phyloP scores from a whole-genome alignment of 2,888 invertebrate genomes.

The Euzetes globulus region DNA sequence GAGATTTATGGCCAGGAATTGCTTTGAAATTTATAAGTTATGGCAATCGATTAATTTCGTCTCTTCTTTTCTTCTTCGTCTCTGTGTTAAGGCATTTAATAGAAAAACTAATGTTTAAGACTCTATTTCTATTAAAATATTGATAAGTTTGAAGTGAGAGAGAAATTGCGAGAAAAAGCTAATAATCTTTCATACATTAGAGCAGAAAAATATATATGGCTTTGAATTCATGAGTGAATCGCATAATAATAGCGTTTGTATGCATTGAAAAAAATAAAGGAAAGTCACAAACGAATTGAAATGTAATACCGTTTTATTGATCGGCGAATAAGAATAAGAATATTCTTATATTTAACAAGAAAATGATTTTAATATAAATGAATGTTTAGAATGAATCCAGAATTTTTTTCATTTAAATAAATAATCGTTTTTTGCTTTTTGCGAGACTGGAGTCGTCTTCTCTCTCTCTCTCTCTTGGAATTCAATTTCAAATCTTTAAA shows the following conservation, averaged over 20 bases:
- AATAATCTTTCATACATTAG: neutral
- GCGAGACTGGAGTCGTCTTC: too few species aligned
- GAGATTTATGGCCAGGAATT: slow-evolving; percentile 8
- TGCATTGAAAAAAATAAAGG: neutral
- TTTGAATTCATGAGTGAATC: neutral
- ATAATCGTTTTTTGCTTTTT: neutral
- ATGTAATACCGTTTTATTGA: neutral
- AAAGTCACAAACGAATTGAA: neutral
- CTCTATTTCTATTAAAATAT: slow-evolving; percentile 3
- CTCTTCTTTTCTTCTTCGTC: neutral
- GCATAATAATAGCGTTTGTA: neutral
- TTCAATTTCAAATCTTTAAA: neutral
- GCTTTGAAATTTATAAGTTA: neutral
- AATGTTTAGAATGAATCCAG: neutral
- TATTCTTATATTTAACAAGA: neutral
- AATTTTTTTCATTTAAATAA: neutral
- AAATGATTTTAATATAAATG: neutral
- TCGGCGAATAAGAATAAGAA: neutral
- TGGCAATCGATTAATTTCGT: neutral
- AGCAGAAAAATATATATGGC: neutral
- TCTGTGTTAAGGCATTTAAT: neutral
- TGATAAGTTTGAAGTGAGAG: neutral
- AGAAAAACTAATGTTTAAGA: neutral
- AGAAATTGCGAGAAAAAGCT: neutral
- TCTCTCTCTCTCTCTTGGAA: neutral